Percentiles rank a stretch among this genome's conserved stretches.
phyloP scores from a whole-genome alignment of 2,888 invertebrate genomes.

The Drepana falcataria region DNA sequence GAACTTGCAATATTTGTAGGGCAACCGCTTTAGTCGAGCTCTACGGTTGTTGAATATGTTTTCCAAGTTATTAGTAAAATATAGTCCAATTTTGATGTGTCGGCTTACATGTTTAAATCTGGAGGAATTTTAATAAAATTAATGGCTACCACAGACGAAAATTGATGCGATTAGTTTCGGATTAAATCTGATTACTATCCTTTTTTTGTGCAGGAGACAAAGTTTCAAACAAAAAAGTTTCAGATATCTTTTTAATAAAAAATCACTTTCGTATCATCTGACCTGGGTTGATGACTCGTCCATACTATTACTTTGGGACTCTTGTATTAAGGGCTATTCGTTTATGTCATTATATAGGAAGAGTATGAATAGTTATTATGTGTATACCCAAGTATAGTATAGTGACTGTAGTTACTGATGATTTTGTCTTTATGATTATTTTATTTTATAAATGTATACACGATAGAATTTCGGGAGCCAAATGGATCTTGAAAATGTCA shows the following conservation, averaged over 20 bases:
- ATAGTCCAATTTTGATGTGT: too few species aligned
- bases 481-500: too few species aligned
- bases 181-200: constrained; percentile 44
- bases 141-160: constrained; percentile 36
- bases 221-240: constrained; percentile 39
- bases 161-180: constrained; percentile 65
- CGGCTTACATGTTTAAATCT: background rate
- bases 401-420: too few species aligned
- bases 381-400: too few species aligned
- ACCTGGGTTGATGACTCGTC: constrained; percentile 30
- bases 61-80: background rate
- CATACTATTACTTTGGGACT: constrained; percentile 12
- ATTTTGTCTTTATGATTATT: too few species aligned
- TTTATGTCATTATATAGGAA: background rate
- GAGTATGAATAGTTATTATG: background rate
- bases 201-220: constrained; percentile 51
- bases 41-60: too few species aligned
- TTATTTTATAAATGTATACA: too few species aligned
- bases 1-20: too few species aligned
- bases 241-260: constrained; percentile 49
- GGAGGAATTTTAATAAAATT: constrained; percentile 28
- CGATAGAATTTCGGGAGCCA: too few species aligned
- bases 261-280: constrained; percentile 39
- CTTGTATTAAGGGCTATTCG: background rate
- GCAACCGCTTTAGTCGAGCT: too few species aligned